Percentiles rank a stretch among this genome's conserved stretches.
phyloP scores from a whole-genome alignment of 2,113 vertebrate species.

The Cryptotis parvus region DNA sequence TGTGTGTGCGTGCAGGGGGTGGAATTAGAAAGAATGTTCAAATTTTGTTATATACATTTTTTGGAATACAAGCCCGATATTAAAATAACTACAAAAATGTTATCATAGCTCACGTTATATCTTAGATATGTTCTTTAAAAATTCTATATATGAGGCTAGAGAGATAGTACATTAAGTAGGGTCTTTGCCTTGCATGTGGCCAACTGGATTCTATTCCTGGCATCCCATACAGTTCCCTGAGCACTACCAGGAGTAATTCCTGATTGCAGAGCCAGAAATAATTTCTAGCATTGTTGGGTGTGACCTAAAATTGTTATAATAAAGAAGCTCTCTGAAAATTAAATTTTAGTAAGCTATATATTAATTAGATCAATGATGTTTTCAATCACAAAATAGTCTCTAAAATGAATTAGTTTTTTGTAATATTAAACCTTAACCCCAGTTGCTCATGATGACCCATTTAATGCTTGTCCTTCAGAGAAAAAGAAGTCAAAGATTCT shows the following conservation, averaged over 20 bases:
- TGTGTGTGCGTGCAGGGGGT: too few species aligned
- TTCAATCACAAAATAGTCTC: conserved; percentile 40
- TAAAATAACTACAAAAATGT: conserved; percentile 13
- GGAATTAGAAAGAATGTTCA: not conserved
- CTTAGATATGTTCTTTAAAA: conserved; percentile 30
- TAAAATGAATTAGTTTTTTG: conserved; percentile 39
- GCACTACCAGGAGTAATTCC: too few species aligned
- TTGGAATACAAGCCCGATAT: not conserved
- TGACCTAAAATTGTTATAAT: too few species aligned
- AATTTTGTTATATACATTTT: not conserved
- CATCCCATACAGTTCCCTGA: too few species aligned
- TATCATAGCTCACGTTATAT: not conserved
- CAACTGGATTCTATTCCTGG: too few species aligned
- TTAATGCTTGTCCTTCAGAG: conserved; percentile 58
- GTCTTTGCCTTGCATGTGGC: too few species aligned
- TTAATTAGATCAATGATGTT: conserved; percentile 48
- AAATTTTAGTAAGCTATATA: conserved; percentile 46
- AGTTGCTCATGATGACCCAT: conserved; percentile 56
- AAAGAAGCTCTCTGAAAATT: conserved; percentile 24
- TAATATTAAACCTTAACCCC: conserved; percentile 53
- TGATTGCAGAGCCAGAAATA: too few species aligned
- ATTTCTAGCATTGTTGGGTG: too few species aligned
- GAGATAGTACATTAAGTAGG: too few species aligned
- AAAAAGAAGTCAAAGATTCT: conserved; percentile 53
- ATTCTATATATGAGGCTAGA: too few species aligned